Base-by-base conservation (phyloP, 2,888 invertebrate species). In the Heterodera filipjevi region DNA sequence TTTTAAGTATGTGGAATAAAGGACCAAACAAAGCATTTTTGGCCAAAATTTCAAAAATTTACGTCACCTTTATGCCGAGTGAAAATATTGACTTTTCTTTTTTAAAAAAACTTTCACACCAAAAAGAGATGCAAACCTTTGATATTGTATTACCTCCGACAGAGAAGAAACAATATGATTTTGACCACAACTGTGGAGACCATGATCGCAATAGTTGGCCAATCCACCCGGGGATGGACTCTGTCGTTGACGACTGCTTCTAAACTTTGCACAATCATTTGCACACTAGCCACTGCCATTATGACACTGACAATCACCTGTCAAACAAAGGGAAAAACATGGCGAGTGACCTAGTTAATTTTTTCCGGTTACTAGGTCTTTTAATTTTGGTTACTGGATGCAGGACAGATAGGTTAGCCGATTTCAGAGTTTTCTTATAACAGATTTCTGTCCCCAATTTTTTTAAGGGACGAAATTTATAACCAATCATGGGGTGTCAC, bases 281-380 rank as follows among this genome's bases (percentile, higher is more conserved):
- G 90, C 12, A 91, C 82, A 33, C 90, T 89, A 1, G 91, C 90
- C 32, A 90, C 88, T n/a, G 90, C 90, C 91, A 91, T 91, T 32
- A 91, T 89, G 16, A 90, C 90, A 10, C 90, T 89, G 72, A 91
- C 86, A 44, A 91, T 89, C 30, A 88, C 85, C 83, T 86, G 80
- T 71, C 82, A 33, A 39, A 39, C 33, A 35, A 35, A 35, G 10
- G 5, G 19, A 75, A 12, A 59, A 3, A 39, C 3, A 22, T 59
- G 64, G 64, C 6, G 16, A 22, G 32, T 27, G 8, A 33, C 27
- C 22, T 27, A 10, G 73, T 71, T 39, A 39, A 39, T 10, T 44
- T 39, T 33, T 44, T 32, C n/a, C 3, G 44, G 53, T n/a, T n/a
- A n/a, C n/a, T n/a, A n/a, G n/a, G n/a, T 2, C 16, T 27, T n/a